A percentile compares a stretch with the other conserved stretches of the same genome.
These are phyloP conservation scores for Eurois occulta DNA, from an alignment of 2,888 invertebrate species.

Conservation along the genomic window DNA sequence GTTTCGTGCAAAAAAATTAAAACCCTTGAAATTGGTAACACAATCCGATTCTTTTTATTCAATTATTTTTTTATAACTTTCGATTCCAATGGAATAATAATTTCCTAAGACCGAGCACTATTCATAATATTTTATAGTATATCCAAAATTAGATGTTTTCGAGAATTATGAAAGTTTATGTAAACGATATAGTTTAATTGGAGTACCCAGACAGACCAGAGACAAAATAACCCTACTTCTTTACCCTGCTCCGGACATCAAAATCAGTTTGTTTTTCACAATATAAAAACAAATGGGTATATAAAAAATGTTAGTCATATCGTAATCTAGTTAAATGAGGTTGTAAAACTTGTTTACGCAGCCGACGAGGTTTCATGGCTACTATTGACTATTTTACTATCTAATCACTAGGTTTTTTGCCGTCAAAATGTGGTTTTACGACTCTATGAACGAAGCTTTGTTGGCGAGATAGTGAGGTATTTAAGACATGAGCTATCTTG, in stretches of 20 bases:
- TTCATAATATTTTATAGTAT: background rate
- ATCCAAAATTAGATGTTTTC: background rate
- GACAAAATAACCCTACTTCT: constrained; percentile 19
- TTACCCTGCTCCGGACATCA: constrained; percentile 18
- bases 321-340: constrained; percentile 60
- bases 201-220: constrained; percentile 5
- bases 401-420: constrained; percentile 50
- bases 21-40: too few relatives aligned
- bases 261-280: constrained; percentile 56
- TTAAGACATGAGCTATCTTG: background rate
- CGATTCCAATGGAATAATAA: background rate
- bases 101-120: background rate
- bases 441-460: constrained; percentile 19
- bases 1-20: too few relatives aligned
- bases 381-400: constrained; percentile 53
- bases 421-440: constrained; percentile 39
- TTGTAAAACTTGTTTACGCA: constrained; percentile 65
- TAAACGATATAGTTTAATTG: constrained; percentile 18
- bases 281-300: constrained; percentile 52
- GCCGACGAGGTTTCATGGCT: constrained; percentile 43
- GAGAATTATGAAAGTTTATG: background rate
- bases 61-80: too few relatives aligned
- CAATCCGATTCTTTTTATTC: too few relatives aligned
- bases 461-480: background rate
- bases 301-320: constrained; percentile 61